Percentiles rank a stretch among this genome's conserved stretches.
Conservation (phyloP, 2,888 invertebrate species). For the Buathra laborator region DNA sequence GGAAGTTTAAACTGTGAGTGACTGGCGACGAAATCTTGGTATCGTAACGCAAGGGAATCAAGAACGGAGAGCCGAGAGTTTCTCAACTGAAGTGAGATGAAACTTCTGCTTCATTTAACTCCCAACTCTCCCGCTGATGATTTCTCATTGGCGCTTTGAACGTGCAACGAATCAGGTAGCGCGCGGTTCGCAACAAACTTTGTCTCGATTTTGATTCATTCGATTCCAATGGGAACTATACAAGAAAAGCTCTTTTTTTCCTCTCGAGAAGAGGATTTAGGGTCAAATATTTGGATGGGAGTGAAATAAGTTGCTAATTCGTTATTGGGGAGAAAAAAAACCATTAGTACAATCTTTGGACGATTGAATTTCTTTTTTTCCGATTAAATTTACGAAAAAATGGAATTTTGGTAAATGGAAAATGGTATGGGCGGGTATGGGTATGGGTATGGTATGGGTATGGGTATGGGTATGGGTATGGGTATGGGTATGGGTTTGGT, state of each 20-base stretch:
- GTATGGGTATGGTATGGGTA: too few species aligned
- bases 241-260: too few species aligned
- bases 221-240: neutral
- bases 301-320: too few species aligned
- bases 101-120: conserved; percentile 62
- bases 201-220: conserved; percentile 33
- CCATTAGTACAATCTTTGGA: too few species aligned
- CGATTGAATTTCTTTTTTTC: neutral
- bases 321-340: too few species aligned
- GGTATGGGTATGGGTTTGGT: too few species aligned
- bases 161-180: conserved; percentile 13
- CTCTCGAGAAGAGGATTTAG: too few species aligned
- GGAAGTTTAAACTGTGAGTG: conserved; percentile 59
- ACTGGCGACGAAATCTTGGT: conserved; percentile 56
- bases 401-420: too few species aligned
- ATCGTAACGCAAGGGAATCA: conserved; percentile 47
- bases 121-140: conserved; percentile 32
- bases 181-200: conserved; percentile 35
- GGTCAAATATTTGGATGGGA: too few species aligned
- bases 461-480: too few species aligned
- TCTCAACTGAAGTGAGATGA: conserved; percentile 46
- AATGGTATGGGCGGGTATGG: too few species aligned
- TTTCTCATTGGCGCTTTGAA: conserved; percentile 1
- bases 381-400: neutral
- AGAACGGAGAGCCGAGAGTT: conserved; percentile 46